These are phyloP conservation scores for Anoura caudifer DNA, from an alignment of 2,113 vertebrate species.

Conservation along the genomic window DNA sequence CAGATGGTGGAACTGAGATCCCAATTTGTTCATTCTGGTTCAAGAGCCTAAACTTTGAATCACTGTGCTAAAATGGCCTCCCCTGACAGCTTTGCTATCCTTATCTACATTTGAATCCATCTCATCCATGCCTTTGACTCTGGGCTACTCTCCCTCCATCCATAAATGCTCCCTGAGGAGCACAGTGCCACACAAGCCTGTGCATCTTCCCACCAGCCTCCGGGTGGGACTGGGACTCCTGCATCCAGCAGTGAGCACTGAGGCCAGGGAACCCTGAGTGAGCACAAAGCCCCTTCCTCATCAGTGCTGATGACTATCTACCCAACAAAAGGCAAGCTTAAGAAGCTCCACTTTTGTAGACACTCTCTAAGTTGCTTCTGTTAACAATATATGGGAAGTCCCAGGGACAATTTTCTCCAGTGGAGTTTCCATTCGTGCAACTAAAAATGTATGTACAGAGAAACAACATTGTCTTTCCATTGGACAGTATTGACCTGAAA, in stretches of 20 bases:
- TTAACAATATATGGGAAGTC: background rate
- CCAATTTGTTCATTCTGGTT: background rate
- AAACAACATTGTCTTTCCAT: background rate
- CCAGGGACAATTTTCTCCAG: background rate
- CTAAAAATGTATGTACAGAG: background rate
- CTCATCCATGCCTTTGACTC: background rate
- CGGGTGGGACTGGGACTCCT: background rate
- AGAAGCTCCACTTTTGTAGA: background rate
- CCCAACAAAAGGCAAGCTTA: background rate
- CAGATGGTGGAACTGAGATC: background rate
- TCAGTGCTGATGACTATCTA: background rate
- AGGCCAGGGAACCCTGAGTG: background rate
- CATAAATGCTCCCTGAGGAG: background rate
- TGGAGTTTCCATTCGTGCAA: background rate
- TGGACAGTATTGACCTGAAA: background rate
- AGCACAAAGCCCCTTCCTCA: background rate
- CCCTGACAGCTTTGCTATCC: background rate
- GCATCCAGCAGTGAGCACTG: too few species aligned
- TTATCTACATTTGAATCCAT: background rate
- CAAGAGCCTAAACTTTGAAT: background rate
- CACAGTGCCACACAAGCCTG: background rate
- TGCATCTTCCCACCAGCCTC: background rate
- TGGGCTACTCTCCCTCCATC: background rate
- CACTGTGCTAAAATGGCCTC: background rate
- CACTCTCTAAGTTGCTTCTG: background rate